phyloP scores from a whole-genome alignment of 2,113 vertebrate species.

The Zootoca vivipara region DNA sequence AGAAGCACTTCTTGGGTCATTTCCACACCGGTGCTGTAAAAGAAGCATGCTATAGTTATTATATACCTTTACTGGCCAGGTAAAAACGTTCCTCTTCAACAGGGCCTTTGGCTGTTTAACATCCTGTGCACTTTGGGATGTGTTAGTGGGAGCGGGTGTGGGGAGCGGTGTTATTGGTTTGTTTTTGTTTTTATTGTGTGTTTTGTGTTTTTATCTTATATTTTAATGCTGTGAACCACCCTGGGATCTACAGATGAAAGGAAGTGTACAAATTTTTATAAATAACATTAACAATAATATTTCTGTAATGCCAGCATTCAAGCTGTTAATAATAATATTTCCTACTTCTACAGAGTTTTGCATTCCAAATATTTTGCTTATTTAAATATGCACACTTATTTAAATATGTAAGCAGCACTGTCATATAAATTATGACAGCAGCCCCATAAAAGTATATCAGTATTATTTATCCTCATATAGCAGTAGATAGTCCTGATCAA shows the following conservation, averaged over 20 bases:
- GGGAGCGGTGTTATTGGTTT: too few species aligned
- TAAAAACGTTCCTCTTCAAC: too few species aligned
- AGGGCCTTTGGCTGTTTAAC: too few species aligned
- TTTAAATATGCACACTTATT: not conserved
- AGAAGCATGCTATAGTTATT: not conserved
- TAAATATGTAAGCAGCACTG: not conserved
- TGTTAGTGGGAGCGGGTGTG: too few species aligned
- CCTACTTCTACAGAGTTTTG: not conserved
- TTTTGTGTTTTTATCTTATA: too few species aligned
- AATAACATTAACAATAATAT: not conserved
- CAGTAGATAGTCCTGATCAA: not conserved
- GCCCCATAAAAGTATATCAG: not conserved
- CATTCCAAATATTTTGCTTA: not conserved
- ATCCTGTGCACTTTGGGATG: too few species aligned
- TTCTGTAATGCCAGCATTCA: not conserved
- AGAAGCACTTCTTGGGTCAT: not conserved
- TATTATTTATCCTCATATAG: not conserved
- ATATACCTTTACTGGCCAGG: too few species aligned
- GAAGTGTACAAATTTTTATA: too few species aligned
- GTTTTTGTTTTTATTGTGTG: too few species aligned
- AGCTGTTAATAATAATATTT: not conserved
- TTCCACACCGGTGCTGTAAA: not conserved
- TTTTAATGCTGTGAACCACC: too few species aligned
- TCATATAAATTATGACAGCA: not conserved
- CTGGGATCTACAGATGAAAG: too few species aligned